Evolutionary conservation across 2,888 invertebrate species (phyloP), one percentile per base, ranked within the genome.

Genomic region (Acanthosepion pharaonis): DNA sequence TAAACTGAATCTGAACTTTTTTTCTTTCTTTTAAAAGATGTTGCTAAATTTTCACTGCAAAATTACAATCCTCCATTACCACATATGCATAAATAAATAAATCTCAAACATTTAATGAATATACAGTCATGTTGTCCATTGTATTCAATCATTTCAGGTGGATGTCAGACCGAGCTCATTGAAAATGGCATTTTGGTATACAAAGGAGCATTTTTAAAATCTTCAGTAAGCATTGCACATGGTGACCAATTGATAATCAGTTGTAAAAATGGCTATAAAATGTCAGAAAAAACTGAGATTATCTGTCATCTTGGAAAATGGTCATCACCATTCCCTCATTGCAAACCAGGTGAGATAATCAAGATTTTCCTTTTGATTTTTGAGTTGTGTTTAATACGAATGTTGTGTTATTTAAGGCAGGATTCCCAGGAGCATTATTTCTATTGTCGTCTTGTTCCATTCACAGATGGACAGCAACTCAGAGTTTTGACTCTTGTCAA

Each of bases 271-370:
- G 92, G 92, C 28, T 92, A 92, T 51, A 92, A 18, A 25, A 51
- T 92, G 20, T 49, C 49, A 0, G 48, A 92, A 49, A 49, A 49
- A 6, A 1, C 23, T 49, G 49, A 92, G 9, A 25, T 92, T 9
- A 92, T 23, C 51, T 92, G 92, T 23, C 20, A 92, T 49, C 51
- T 92, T 48, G 92, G 92, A 49, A 49, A 92, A 92, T 92, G 92
- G 92, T 92, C 92, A 28, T 11, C 25, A 4, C 42, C 92, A 49
- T 92, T 92, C 92, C 92, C 92, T 92, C 9, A 48, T 49, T 92
- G 92, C 18, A 51, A 48, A 92, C 92, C 92, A 92, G 92, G 92
- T 92, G 28, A 92, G 92, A 92, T 42, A 15, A 91, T 42, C 20
- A 33, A n/a, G 42, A 91, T 91, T 18, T 91, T 8, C 23, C 23